A percentile compares a stretch with the other conserved stretches of the same genome.
Evolutionary conservation across 2,888 invertebrate species (phyloP).

Genomic region (Xestia rhomboidea): DNA sequence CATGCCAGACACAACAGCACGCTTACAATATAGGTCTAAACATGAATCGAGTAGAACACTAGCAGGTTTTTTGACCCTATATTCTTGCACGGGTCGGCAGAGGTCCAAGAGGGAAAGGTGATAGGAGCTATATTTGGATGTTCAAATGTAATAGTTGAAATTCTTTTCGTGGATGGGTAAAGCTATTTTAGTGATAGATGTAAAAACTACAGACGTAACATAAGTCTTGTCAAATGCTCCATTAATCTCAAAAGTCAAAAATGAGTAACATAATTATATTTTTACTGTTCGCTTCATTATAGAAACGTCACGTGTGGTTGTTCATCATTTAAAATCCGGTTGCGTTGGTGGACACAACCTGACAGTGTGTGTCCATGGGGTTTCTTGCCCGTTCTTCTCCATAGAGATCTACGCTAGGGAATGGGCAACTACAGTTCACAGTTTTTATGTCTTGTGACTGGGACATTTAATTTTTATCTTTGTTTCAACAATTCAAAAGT

Average conservation of each 20-base stretch:
- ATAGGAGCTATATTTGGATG: conserved; percentile 1
- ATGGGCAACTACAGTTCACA: too few species aligned
- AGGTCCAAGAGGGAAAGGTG: background rate
- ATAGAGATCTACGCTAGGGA: too few species aligned
- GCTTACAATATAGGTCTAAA: conserved; percentile 24
- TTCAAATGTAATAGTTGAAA: background rate
- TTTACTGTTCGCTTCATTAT: background rate
- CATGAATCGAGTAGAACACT: conserved; percentile 34
- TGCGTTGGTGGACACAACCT: background rate
- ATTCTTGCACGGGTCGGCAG: background rate
- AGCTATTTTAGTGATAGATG: background rate
- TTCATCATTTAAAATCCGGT: background rate
- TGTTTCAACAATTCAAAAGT: too few species aligned
- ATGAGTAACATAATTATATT: background rate
- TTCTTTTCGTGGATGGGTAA: background rate
- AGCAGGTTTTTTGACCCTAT: background rate
- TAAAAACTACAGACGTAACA: background rate
- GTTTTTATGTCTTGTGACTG: too few species aligned
- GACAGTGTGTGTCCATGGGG: too few species aligned
- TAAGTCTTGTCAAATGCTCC: background rate
- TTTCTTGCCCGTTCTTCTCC: too few species aligned
- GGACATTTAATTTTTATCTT: too few species aligned
- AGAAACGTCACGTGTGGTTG: background rate
- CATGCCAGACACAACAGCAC: conserved; percentile 54
- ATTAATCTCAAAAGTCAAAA: background rate